A percentile compares a stretch with the other conserved stretches of the same genome.
Evolutionary conservation across 1,140 invertebrate genomes (phyloP).

Genomic region (Papilio polytes): DNA sequence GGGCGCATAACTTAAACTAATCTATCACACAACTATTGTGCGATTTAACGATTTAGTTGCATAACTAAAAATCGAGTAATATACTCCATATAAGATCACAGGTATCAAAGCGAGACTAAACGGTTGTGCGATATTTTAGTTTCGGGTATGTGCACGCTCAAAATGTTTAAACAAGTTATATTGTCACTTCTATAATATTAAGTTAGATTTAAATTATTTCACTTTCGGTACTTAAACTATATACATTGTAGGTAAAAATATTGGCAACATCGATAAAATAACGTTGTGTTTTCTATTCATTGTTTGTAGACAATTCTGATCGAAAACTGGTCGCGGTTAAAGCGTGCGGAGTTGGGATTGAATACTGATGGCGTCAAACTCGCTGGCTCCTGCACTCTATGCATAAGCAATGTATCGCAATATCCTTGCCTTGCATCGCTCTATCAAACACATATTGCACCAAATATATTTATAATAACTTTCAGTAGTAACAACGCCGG

Average conservation of each 20-base stretch:
- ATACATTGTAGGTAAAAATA: neutral
- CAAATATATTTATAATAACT: constrained; percentile 73
- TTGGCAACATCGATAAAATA: constrained; percentile 26
- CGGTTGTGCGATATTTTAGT: too few relatives aligned
- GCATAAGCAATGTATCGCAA: constrained; percentile 81
- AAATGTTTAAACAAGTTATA: too few relatives aligned
- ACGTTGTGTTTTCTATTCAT: constrained; percentile 54
- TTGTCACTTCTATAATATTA: too few relatives aligned
- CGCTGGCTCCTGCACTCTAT: constrained; percentile 82
- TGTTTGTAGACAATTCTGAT: constrained; percentile 68
- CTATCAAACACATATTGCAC: constrained; percentile 63
- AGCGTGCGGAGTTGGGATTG: constrained; percentile 61
- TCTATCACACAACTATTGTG: too few relatives aligned
- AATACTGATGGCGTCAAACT: constrained; percentile 77
- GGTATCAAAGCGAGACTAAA: too few relatives aligned
- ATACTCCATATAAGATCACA: too few relatives aligned
- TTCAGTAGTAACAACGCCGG: constrained; percentile 62
- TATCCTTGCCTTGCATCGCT: constrained; percentile 63
- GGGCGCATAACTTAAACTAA: too few relatives aligned
- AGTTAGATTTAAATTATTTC: too few relatives aligned
- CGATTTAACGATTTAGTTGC: too few relatives aligned
- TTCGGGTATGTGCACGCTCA: too few relatives aligned
- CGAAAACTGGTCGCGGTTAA: constrained; percentile 68
- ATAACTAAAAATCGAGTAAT: too few relatives aligned
- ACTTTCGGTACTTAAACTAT: neutral